Conservation (phyloP, 2,113 vertebrate species). For the Calonectris borealis region DNA sequence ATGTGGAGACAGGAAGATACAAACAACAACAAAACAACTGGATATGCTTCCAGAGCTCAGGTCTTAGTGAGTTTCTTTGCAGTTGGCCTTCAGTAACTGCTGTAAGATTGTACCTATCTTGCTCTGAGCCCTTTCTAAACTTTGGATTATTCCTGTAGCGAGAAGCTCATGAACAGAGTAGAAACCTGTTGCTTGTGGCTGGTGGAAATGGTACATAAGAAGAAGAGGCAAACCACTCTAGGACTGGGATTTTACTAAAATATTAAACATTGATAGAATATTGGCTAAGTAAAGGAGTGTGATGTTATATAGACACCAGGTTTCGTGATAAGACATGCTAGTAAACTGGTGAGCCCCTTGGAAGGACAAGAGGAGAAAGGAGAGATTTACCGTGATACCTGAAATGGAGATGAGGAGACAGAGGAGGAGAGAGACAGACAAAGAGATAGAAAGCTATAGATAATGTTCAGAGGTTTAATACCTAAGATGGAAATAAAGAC, state of each 20-base stretch:
- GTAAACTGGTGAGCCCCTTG: neutral
- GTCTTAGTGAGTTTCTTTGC: neutral
- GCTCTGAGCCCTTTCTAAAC: neutral
- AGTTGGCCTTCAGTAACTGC: neutral
- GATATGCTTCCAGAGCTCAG: neutral
- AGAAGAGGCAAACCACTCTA: neutral
- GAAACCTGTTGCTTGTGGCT: neutral
- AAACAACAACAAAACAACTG: too few species aligned
- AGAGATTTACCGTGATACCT: neutral
- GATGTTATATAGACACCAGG: neutral
- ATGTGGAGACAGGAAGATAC: neutral
- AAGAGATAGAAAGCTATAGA: neutral
- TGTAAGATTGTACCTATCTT: neutral
- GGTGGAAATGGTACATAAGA: neutral
- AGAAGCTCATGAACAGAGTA: neutral
- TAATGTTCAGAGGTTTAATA: neutral
- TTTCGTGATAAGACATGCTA: neutral
- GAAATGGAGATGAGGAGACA: neutral
- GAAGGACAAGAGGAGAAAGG: neutral
- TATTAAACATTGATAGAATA: neutral
- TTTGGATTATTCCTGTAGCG: neutral
- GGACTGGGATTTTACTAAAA: neutral
- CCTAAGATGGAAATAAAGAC: neutral
- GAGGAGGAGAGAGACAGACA: neutral
- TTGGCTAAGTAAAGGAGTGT: neutral